phyloP scores from a whole-genome alignment of 2,113 vertebrate species.

The Trinectes maculatus region DNA sequence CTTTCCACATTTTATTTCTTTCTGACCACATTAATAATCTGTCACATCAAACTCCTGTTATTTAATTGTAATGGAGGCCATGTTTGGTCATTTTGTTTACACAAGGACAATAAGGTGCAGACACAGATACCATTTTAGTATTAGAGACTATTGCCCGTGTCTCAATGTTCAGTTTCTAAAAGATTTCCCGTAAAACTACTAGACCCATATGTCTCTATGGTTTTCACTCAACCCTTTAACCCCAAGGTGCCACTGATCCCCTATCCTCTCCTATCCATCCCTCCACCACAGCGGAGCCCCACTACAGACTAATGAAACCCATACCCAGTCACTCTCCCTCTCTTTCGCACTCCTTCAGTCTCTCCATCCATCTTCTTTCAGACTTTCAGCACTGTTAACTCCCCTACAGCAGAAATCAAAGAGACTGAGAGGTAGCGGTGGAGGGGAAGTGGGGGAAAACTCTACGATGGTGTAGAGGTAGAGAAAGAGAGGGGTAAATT shows the following conservation, averaged over 20 bases:
- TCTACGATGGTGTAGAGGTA: constrained; percentile 1
- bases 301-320: constrained; percentile 67
- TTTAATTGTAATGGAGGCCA: not conserved
- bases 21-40: not conserved
- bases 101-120: not conserved
- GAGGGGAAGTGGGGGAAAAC: constrained; percentile 12
- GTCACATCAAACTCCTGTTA: not conserved
- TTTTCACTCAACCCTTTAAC: constrained; percentile 64
- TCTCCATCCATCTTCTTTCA: constrained; percentile 71
- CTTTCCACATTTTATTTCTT: not conserved
- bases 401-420: constrained; percentile 56
- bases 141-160: not conserved
- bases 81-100: not conserved
- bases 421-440: constrained; percentile 22
- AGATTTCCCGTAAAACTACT: constrained; percentile 6
- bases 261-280: constrained; percentile 55
- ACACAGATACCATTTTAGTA: not conserved
- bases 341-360: constrained; percentile 50
- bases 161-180: constrained; percentile 4
- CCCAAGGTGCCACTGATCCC: constrained; percentile 55
- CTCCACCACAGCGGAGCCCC: constrained; percentile 43
- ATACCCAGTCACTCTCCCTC: constrained; percentile 53
- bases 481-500: constrained; percentile 37
- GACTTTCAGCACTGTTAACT: constrained; percentile 64
- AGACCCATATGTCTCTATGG: constrained; percentile 11